Conservation (phyloP, 2,888 invertebrate genomes). For the Melipona bicolor region DNA sequence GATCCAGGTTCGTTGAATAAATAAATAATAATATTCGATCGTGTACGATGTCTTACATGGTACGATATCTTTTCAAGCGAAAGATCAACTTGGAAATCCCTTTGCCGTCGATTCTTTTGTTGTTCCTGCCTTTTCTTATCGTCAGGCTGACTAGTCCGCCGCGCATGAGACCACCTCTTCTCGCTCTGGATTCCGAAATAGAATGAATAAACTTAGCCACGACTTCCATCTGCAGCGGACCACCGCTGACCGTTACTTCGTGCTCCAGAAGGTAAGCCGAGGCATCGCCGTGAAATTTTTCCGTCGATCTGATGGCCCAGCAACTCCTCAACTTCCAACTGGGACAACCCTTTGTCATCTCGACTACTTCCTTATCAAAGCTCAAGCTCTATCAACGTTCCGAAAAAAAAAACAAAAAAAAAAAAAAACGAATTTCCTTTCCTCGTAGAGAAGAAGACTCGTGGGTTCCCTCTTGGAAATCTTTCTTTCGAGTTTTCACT, state of each 20-base stretch:
- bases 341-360: constrained; percentile 65
- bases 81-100: constrained; percentile 54
- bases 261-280: constrained; percentile 73
- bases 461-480: constrained; percentile 1
- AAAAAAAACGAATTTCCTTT: not conserved
- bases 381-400: constrained; percentile 12
- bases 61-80: constrained; percentile 48
- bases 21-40: not conserved
- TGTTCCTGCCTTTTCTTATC: constrained; percentile 64
- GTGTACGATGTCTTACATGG: constrained; percentile 61
- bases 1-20: too few species aligned
- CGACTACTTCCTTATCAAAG: constrained; percentile 40
- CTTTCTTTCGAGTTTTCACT: constrained; percentile 57
- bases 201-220: constrained; percentile 76
- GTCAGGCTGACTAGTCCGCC: constrained; percentile 75
- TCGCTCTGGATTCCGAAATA: constrained; percentile 59
- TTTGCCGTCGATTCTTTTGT: constrained; percentile 63
- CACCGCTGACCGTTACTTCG: constrained; percentile 73
- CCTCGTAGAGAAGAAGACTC: not conserved
- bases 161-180: constrained; percentile 63
- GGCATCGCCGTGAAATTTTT: constrained; percentile 37
- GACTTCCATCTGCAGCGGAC: constrained; percentile 71
- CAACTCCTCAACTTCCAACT: constrained; percentile 72
- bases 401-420: not conserved
- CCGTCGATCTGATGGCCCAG: constrained; percentile 70